These are phyloP conservation scores for Mustelus asterias DNA, from an alignment of 2,113 vertebrate species.

Conservation along the genomic window DNA sequence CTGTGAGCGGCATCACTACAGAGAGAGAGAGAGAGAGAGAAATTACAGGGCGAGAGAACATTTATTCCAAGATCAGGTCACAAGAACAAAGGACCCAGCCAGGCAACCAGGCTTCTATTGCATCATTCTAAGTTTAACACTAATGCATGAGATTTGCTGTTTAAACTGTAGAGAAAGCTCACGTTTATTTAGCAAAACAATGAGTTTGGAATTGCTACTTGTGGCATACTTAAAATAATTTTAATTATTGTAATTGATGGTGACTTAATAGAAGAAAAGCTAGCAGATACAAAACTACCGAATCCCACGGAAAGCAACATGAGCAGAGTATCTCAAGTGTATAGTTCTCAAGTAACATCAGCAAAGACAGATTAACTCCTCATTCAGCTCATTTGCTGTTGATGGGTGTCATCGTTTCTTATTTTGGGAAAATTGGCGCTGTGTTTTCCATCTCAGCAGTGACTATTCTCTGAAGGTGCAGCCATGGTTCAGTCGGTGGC, in stretches of 20 bases:
- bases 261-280: neutral
- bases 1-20: slow-evolving; percentile 91
- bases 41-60: neutral
- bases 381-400: neutral
- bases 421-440: neutral
- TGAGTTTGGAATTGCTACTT: neutral
- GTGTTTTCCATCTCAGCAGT: neutral
- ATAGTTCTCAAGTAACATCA: neutral
- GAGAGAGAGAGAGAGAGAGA: slow-evolving; percentile 13
- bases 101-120: neutral
- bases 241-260: neutral
- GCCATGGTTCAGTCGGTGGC: too few relatives aligned
- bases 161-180: neutral
- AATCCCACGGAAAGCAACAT: neutral
- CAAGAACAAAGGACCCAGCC: neutral
- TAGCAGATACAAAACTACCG: neutral
- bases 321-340: neutral
- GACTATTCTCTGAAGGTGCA: neutral
- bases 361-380: neutral
- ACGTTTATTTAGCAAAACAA: neutral
- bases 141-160: neutral
- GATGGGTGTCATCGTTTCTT: neutral
- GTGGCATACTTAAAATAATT: neutral
- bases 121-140: neutral
- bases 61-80: neutral